A percentile compares a stretch with the other conserved stretches of the same genome.
Evolutionary conservation across 2,113 vertebrate species (phyloP).

Genomic region (Sigmodon hispidus): DNA sequence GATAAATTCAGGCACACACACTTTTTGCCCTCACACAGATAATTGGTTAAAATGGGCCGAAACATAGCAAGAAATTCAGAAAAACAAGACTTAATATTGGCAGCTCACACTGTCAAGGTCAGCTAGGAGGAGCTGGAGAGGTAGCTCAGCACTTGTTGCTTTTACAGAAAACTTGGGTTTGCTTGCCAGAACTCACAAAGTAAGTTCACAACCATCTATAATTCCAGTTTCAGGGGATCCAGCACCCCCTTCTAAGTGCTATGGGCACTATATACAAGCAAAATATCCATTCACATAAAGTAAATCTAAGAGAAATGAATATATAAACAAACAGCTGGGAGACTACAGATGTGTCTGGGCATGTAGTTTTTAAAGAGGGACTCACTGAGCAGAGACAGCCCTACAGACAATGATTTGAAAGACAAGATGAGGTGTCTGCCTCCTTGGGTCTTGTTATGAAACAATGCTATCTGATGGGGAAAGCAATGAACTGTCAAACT

Average conservation of each 20-base stretch:
- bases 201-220: not conserved
- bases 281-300: not conserved
- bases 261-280: not conserved
- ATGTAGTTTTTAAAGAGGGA: not conserved
- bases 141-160: not conserved
- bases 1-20: not conserved
- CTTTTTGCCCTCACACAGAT: not conserved
- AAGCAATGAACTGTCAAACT: not conserved
- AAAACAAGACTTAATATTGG: not conserved
- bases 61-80: not conserved
- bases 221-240: not conserved
- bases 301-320: not conserved
- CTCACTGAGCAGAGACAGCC: not conserved
- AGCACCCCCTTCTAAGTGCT: not conserved
- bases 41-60: not conserved
- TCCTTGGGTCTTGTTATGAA: not conserved
- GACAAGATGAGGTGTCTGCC: not conserved
- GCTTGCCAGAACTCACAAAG: too few species aligned
- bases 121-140: not conserved
- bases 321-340: not conserved
- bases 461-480: not conserved
- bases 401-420: conserved; percentile 26
- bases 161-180: not conserved
- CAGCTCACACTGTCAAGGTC: not conserved
- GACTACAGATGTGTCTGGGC: not conserved